Evolutionary conservation across 1,140 invertebrate species (phyloP).

Genomic region (Ganaspis sp.): DNA sequence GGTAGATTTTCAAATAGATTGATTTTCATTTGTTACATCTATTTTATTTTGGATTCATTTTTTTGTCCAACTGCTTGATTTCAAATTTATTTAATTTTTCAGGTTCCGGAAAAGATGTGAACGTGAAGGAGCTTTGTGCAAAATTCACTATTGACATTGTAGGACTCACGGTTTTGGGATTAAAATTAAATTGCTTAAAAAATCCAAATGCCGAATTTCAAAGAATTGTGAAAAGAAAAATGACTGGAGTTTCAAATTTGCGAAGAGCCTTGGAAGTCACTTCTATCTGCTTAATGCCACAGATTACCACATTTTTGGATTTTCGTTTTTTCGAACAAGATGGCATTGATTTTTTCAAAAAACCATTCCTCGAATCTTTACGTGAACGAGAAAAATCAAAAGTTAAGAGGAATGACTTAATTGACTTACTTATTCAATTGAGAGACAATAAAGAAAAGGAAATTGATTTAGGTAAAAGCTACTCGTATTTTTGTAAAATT

Average conservation of each 20-base stretch:
- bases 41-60: too few relatives aligned
- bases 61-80: too few relatives aligned
- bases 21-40: too few relatives aligned
- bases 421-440: not conserved
- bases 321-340: not conserved
- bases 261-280: not conserved
- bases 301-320: not conserved
- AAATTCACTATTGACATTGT: not conserved
- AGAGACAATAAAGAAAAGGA: not conserved
- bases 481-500: not conserved
- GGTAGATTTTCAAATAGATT: too few relatives aligned
- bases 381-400: not conserved
- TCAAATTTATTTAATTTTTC: not conserved
- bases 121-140: not conserved
- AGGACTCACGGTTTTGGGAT: not conserved
- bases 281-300: not conserved
- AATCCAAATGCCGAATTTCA: not conserved
- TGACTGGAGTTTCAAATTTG: conserved; percentile 2
- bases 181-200: not conserved
- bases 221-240: not conserved
- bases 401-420: not conserved
- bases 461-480: not conserved
- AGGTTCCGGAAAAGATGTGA: not conserved
- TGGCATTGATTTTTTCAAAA: not conserved
- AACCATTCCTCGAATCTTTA: not conserved